These are phyloP conservation scores for Tychaedon coryphoeus DNA, from an alignment of 2,113 vertebrate species.

Conservation along the genomic window DNA sequence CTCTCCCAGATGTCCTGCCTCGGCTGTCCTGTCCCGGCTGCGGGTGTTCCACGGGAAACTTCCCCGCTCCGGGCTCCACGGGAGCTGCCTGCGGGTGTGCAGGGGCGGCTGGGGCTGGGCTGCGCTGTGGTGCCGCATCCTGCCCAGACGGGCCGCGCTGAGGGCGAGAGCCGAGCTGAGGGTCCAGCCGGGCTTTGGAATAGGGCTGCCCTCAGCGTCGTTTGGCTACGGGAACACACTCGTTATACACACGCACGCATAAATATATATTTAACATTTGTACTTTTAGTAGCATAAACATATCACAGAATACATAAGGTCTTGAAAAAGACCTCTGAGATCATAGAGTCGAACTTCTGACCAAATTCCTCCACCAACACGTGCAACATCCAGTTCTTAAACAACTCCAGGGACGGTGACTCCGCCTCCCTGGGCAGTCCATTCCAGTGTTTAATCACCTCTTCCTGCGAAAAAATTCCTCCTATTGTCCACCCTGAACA, in stretches of 20 bases:
- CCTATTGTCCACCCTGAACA: neutral
- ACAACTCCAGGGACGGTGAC: neutral
- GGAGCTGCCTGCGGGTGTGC: rapidly evolving
- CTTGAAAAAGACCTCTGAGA: neutral
- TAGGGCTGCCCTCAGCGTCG: rapidly evolving
- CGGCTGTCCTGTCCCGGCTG: too few relatives aligned
- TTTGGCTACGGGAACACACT: rapidly evolving
- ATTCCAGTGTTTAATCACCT: neutral
- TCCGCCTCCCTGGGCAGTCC: too few relatives aligned
- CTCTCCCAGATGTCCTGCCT: too few relatives aligned
- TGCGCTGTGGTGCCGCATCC: rapidly evolving
- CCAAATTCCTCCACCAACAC: neutral
- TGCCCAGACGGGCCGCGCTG: rapidly evolving
- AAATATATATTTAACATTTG: neutral
- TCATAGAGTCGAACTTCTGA: too few relatives aligned
- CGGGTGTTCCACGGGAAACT: rapidly evolving
- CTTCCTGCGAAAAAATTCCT: neutral
- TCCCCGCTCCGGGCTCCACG: rapidly evolving
- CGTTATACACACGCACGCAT: neutral
- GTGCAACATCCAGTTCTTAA: too few relatives aligned
- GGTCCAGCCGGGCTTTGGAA: rapidly evolving
- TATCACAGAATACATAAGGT: neutral
- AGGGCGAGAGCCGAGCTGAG: neutral
- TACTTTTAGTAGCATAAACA: rapidly evolving
- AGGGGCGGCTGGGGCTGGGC: neutral